Conservation (phyloP, 2,797 vertebrate genomes). For the Emydoidea blandingii region DNA sequence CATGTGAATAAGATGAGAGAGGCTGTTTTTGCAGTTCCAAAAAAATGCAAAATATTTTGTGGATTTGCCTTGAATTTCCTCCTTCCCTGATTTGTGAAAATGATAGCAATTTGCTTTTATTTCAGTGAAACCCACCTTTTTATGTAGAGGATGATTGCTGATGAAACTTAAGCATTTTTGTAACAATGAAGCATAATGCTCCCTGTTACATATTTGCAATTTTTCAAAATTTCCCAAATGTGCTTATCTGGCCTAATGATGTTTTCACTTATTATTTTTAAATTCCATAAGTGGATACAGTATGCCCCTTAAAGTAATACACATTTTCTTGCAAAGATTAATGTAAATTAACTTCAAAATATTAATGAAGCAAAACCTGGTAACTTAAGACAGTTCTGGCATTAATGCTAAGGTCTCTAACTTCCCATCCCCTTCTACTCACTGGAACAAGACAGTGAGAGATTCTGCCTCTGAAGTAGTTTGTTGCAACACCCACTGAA, state of each 20-base stretch:
- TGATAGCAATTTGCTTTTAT: neutral
- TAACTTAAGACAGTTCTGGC: neutral
- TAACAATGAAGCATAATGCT: neutral
- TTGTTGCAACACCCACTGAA: neutral
- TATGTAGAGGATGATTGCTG: neutral
- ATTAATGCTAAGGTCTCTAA: neutral
- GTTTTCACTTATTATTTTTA: neutral
- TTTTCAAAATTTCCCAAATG: neutral
- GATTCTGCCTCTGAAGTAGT: neutral
- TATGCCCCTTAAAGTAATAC: neutral
- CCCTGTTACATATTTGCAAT: neutral
- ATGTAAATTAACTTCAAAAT: neutral
- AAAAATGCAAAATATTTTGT: fast-evolving
- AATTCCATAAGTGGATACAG: neutral
- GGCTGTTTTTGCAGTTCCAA: neutral
- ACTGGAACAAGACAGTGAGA: neutral
- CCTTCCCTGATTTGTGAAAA: neutral
- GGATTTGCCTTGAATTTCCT: neutral
- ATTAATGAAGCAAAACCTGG: neutral
- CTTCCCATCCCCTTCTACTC: neutral
- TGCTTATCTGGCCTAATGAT: fast-evolving
- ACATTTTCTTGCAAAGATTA: neutral
- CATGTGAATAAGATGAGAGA: neutral
- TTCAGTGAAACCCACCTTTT: neutral
- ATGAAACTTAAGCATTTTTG: neutral